Evolutionary conservation across 2,888 invertebrate species (phyloP), one percentile per base, ranked within the genome.

Genomic region (Cerastoderma edule): DNA sequence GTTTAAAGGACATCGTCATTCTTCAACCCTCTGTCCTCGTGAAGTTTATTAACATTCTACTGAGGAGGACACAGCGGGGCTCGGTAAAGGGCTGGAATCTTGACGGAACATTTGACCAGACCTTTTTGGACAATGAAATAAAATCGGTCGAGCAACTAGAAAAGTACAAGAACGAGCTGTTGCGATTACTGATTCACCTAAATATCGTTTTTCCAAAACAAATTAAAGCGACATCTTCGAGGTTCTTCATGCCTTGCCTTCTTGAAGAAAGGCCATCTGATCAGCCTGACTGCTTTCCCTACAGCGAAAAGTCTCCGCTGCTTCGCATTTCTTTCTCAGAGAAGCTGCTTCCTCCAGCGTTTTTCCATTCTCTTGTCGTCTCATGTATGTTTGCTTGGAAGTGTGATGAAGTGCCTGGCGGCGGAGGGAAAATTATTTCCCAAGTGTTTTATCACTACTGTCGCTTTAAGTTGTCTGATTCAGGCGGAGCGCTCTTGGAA

Each of bases 1-100:
- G 39, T 39, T 22, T 57, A 19, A 50, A 57, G 44, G 65, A 70
- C 22, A 35, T 75, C 10, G 60, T 75, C 44, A 70, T 75, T 28
- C 60, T 75, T 13, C 66, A 75, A n/a, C 75, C 75, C 0, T 33
- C 28, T 10, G 24, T 70, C 24, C 66, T 75, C 0, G 75, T 67
- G 13, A 35, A 65, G 3, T 70, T 70, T 19, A 65, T 75, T 13
- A 75, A 75, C 46, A 44, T 35, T n/a, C 39, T 75, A 0, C 35
- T 75, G 28, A 35, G 44, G 13, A 44, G 46, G 46, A 35, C 44
- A 6, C 27, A 28, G 13, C 16, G 46, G 28, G 27, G 10, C 8
- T 64, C 64, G 10, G 27, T 30, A 10, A 27, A 28, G 3, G 64
- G 64, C 6, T 64, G 64, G 64, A 28, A 28, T 28, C 28, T n/a